Conservation (phyloP, 2,888 invertebrate species). For the Eurois occulta region DNA sequence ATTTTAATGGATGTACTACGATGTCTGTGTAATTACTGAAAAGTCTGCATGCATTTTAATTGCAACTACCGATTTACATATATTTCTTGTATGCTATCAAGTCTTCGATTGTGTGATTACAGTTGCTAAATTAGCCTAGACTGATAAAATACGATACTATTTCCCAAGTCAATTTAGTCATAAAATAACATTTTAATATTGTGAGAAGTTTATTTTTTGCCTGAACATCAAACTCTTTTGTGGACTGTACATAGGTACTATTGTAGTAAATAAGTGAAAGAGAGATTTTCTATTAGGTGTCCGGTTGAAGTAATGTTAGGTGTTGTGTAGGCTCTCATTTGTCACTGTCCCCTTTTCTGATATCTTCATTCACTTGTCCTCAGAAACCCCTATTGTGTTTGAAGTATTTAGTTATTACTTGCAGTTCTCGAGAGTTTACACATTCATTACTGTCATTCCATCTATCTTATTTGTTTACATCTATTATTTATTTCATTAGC, state of each 20-base stretch:
- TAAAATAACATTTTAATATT: not conserved
- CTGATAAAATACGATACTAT: too few relatives aligned
- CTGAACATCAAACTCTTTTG: not conserved
- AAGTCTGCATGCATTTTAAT: not conserved
- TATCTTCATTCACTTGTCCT: constrained; percentile 32
- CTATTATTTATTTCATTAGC: constrained; percentile 17
- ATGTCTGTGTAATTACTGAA: too few relatives aligned
- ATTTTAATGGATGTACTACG: not conserved
- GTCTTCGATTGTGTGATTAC: not conserved
- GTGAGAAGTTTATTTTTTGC: not conserved
- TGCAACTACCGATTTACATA: not conserved
- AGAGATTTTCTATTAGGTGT: constrained; percentile 35
- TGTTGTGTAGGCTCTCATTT: constrained; percentile 47
- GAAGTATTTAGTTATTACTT: constrained; percentile 27
- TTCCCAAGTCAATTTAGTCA: not conserved
- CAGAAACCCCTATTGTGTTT: constrained; percentile 27
- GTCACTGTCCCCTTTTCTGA: constrained; percentile 50
- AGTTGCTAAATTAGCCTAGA: not conserved
- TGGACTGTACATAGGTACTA: not conserved
- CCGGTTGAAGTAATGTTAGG: constrained; percentile 21
- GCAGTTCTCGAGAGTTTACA: constrained; percentile 24
- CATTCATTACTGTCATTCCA: constrained; percentile 16
- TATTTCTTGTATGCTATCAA: not conserved
- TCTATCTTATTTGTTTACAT: constrained; percentile 9
- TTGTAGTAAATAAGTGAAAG: constrained; percentile 32